These are phyloP conservation scores for Campaea margaritaria DNA, from an alignment of 2,888 invertebrate genomes.

Conservation along the genomic window DNA sequence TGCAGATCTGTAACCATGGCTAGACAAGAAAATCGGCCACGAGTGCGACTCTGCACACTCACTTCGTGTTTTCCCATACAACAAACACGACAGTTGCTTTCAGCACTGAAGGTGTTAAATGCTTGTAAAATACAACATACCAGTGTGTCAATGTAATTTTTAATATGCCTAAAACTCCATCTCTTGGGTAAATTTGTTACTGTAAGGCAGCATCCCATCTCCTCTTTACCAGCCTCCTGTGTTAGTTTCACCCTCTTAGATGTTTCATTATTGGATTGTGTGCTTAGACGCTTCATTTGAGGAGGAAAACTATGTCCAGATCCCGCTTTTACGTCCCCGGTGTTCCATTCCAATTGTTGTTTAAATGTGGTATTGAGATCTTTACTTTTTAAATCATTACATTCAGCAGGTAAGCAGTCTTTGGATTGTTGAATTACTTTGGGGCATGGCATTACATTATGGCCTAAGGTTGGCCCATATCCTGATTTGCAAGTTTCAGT, in stretches of 20 bases:
- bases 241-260: constrained; percentile 2
- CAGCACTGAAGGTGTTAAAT: no score
- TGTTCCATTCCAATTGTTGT: no score
- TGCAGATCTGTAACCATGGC: no score
- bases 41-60: no score
- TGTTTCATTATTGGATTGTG: background rate
- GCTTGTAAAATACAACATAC: constrained; percentile 37
- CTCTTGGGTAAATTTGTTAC: constrained; percentile 48
- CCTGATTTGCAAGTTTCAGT: background rate
- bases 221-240: constrained; percentile 14
- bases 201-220: constrained; percentile 39
- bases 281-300: constrained; percentile 6
- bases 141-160: constrained; percentile 50
- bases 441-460: background rate
- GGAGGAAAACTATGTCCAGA: background rate
- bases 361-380: no score
- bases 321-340: background rate
- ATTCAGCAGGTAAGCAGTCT: no score
- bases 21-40: no score
- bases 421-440: background rate
- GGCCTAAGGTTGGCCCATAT: background rate
- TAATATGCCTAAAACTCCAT: constrained; percentile 49
- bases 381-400: no score
- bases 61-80: no score
- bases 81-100: no score